Evolutionary conservation across 2,113 vertebrate species (phyloP), one percentile per base, ranked within the genome.

Genomic region (Rutilus rutilus): DNA sequence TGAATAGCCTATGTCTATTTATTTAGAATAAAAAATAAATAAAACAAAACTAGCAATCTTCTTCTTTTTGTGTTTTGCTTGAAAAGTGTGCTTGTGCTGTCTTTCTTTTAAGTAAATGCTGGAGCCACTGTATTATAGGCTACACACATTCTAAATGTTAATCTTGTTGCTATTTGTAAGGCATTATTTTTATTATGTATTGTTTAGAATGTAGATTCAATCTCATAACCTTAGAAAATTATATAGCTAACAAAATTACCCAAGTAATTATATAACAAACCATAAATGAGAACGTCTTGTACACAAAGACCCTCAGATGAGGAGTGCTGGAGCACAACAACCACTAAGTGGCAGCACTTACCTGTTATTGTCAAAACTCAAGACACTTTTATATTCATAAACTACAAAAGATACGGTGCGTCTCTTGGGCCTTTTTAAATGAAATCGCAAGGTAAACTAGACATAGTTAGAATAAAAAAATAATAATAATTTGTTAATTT

Each of bases 261-360:
- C 9, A 33, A 67, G 30, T 9, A 69, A 36, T 36, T 23, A 11
- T 11, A 71, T 39, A 42, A 5, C 19, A 71, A 60, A n/a, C 5
- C 4, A 36, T n/a, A 33, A 33, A 60, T 62, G 11, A 62, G 5
- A 8, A 15, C n/a, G 23, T 45, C 54, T 57, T 47, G 33, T 11
- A 27, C 21, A 30, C 59, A 81, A 64, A 47, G 7, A 21, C 12
- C 36, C 17, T 14, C 10, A 57, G 19, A 57, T 57, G 54, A 23
- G 74, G n/a, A 27, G 30, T 57, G 12, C 52, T 57, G 25, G 14
- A 59, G 15, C 54, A 59, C 27, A 71, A 54, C 6, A 78, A 52
- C 39, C 82, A 84, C 82, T 76, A 84, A 30, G 76, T 71, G 84
- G 84, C 76, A 71, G 64, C 25, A 85, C 71, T 74, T 25, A 25